Percentiles rank a stretch among this genome's conserved stretches.
Conservation (phyloP, 2,888 invertebrate genomes). For the Epirrita christyi region DNA sequence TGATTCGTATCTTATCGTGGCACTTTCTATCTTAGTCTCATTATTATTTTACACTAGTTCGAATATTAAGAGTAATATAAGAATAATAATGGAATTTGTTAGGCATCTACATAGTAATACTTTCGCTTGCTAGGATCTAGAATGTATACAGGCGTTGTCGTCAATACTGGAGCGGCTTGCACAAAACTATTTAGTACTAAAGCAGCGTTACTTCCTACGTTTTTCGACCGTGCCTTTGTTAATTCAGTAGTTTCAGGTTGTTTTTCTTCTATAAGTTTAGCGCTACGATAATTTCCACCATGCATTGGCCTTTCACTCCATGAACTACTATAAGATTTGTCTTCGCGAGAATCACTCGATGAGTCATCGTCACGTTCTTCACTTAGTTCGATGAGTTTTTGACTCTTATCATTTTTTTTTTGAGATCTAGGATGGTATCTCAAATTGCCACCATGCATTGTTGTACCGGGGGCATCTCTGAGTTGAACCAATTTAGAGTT, state of each 20-base stretch:
- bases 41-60: conserved; percentile 30
- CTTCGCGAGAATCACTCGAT: conserved; percentile 41
- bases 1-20: conserved; percentile 50
- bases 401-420: conserved; percentile 44
- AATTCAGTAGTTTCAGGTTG: conserved; percentile 36
- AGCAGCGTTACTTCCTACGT: conserved; percentile 57
- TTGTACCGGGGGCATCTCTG: conserved; percentile 40
- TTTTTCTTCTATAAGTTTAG: conserved; percentile 52
- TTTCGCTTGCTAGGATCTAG: conserved; percentile 80
- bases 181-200: conserved; percentile 69
- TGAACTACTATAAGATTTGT: conserved; percentile 47
- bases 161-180: conserved; percentile 67
- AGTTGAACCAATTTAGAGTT: conserved; percentile 59
- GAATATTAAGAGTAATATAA: conserved; percentile 5
- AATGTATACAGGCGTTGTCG: conserved; percentile 71
- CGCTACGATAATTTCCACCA: conserved; percentile 76
- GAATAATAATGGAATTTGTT: conserved; percentile 27
- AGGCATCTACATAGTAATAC: conserved; percentile 77
- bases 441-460: conserved; percentile 63
- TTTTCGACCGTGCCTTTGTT: conserved; percentile 42
- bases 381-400: conserved; percentile 63
- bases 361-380: conserved; percentile 53
- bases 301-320: conserved; percentile 59
- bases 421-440: conserved; percentile 45
- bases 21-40: conserved; percentile 62